Evolutionary conservation across 2,888 invertebrate species (phyloP), one percentile per base, ranked within the genome.

Genomic region (Cephus spinipes): DNA sequence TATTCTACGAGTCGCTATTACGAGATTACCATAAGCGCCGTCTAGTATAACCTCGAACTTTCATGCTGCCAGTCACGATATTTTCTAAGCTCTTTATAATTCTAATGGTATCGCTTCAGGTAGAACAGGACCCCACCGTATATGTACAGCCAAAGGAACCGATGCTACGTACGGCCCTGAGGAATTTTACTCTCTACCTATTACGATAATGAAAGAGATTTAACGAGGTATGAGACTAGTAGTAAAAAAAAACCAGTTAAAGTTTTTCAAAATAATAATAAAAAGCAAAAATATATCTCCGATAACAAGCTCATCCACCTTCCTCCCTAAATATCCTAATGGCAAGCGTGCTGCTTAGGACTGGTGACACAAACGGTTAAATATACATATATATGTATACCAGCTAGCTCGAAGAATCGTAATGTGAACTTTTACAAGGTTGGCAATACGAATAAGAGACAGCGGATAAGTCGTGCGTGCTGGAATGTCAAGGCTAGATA

Each of bases 401-500:
- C 23, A 55, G 23, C 23, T 23, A 55, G 2, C 55, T 55, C 15
- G 55, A 55, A 55, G 55, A 55, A 55, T 55, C 55, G 55, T 55
- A 55, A 55, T 23, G 55, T 55, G 55, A 55, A 55, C 55, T 55
- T 55, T 55, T 55, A 55, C 55, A 55, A 55, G 55, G 55, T 55
- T 55, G 23, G 55, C 23, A 55, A 23, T 55, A 55, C 23, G 55
- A 55, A 55, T 55, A 73, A 55, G 76, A n/a, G 79, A 76, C 79
- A 55, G 80, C 77, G 76, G 73, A 69, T 32, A 40, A 68, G 77
- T 76, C 76, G 79, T 83, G 81, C 82, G 84, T 83, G 82, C 76
- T 78, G 85, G 85, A 85, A 84, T 85, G 85, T 81, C 83, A 83
- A 83, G 83, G 84, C 83, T 73, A 55, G 76, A 79, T 55, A 69